phyloP scores from a whole-genome alignment of 2,888 invertebrate species.

The Macaria liturata region DNA sequence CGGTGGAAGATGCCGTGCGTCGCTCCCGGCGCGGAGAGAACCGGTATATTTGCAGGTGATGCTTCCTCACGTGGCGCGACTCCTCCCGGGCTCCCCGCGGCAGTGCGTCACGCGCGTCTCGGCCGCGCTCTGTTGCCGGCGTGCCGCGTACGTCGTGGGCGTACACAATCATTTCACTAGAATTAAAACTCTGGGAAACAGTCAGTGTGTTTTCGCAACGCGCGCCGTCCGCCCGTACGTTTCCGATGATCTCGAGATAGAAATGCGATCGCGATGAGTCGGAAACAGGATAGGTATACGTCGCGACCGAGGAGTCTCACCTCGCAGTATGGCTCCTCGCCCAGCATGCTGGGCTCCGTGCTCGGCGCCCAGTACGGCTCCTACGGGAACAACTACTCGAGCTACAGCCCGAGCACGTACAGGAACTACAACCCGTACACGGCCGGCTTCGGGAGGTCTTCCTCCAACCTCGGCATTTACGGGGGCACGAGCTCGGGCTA shows the following conservation, averaged over 20 bases:
- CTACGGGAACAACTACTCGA: conserved; percentile 64
- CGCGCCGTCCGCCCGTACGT: conserved; percentile 58
- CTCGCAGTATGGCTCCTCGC: conserved; percentile 72
- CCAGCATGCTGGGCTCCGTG: conserved; percentile 71
- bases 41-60: conserved; percentile 68
- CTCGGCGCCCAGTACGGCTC: conserved; percentile 67
- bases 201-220: conserved; percentile 70
- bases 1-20: conserved; percentile 31
- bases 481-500: conserved; percentile 86
- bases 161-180: conserved; percentile 69
- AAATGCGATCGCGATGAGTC: conserved; percentile 72
- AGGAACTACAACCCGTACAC: conserved; percentile 77
- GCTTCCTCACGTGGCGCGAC: conserved; percentile 63
- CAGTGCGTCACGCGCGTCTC: conserved; percentile 61
- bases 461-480: conserved; percentile 77
- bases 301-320: conserved; percentile 72
- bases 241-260: conserved; percentile 42
- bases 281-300: conserved; percentile 71
- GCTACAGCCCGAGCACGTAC: conserved; percentile 64
- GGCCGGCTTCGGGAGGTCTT: conserved; percentile 66
- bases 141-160: conserved; percentile 58
- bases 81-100: conserved; percentile 47
- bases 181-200: conserved; percentile 63
- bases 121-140: conserved; percentile 54
- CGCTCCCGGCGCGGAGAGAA: conserved; percentile 40